These are phyloP conservation scores for Elaphurus davidianus DNA, from an alignment of 2,113 vertebrate genomes.

Conservation along the genomic window DNA sequence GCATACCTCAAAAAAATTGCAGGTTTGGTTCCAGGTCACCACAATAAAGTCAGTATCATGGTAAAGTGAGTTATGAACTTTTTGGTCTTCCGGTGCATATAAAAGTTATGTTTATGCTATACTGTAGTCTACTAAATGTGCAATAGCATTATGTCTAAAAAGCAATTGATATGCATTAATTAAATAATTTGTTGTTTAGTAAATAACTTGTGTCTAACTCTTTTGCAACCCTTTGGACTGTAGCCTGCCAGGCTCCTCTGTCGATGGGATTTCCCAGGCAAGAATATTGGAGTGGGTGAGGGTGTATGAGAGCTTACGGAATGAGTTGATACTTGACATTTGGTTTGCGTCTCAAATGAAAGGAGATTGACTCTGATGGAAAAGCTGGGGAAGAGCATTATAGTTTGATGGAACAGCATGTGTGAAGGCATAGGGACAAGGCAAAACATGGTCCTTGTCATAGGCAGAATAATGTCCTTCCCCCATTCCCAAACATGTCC, in stretches of 20 bases:
- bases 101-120: not conserved
- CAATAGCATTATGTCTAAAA: not conserved
- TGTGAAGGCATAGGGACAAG: not conserved
- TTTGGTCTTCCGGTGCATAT: not conserved
- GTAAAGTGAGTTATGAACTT: not conserved
- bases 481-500: not conserved
- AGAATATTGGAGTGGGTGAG: not conserved
- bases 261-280: not conserved
- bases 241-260: not conserved
- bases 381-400: not conserved
- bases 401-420: not conserved
- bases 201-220: not conserved
- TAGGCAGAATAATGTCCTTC: not conserved
- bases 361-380: not conserved
- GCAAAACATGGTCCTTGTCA: not conserved
- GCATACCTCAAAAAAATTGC: not conserved
- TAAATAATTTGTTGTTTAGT: not conserved
- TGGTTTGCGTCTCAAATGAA: not conserved
- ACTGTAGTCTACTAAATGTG: not conserved
- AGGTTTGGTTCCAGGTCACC: not conserved
- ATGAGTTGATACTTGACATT: not conserved
- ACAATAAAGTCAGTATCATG: not conserved
- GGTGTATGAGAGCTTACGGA: not conserved
- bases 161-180: not conserved
- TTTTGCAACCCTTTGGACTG: not conserved